Conservation (phyloP, 2,888 invertebrate species). For the Euclidia mi region DNA sequence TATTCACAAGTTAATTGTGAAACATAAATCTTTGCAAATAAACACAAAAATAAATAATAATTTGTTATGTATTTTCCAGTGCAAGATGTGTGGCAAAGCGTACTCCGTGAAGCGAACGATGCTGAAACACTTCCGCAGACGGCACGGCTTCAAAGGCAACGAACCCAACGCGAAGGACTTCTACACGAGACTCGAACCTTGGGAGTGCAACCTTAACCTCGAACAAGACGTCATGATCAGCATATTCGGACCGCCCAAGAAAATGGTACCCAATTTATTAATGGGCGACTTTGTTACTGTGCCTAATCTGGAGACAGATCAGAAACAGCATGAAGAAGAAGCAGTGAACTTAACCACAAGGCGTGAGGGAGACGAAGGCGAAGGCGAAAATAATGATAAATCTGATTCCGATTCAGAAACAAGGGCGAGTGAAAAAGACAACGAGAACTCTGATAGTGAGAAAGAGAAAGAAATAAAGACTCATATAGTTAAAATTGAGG, state of each 20-base stretch:
- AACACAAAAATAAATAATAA: too few species aligned
- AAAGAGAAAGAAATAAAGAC: constrained; percentile 22
- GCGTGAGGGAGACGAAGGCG: constrained; percentile 21
- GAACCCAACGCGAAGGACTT: constrained; percentile 70
- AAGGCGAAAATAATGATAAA: constrained; percentile 6
- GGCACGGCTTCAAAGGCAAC: constrained; percentile 74
- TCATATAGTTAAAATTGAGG: constrained; percentile 45
- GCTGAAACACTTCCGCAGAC: constrained; percentile 81
- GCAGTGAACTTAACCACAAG: too few species aligned
- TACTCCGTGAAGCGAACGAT: constrained; percentile 84
- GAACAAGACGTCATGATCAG: constrained; percentile 77
- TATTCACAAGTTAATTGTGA: too few species aligned
- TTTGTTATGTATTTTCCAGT: constrained; percentile 70
- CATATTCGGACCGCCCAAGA: constrained; percentile 80
- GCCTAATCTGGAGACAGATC: constrained; percentile 38
- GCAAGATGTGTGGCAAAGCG: constrained; percentile 85
- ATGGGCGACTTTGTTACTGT: constrained; percentile 70
- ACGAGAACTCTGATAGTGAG: constrained; percentile 23
- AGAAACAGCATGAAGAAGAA: not conserved
- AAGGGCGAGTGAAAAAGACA: constrained; percentile 22
- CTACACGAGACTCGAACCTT: constrained; percentile 76
- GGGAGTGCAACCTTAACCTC: constrained; percentile 78
- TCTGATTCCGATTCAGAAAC: constrained; percentile 22
- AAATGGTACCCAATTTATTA: constrained; percentile 58
- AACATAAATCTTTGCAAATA: too few species aligned